These are phyloP conservation scores for Climacteris rufus DNA, from an alignment of 2,113 vertebrate species.

Conservation along the genomic window DNA sequence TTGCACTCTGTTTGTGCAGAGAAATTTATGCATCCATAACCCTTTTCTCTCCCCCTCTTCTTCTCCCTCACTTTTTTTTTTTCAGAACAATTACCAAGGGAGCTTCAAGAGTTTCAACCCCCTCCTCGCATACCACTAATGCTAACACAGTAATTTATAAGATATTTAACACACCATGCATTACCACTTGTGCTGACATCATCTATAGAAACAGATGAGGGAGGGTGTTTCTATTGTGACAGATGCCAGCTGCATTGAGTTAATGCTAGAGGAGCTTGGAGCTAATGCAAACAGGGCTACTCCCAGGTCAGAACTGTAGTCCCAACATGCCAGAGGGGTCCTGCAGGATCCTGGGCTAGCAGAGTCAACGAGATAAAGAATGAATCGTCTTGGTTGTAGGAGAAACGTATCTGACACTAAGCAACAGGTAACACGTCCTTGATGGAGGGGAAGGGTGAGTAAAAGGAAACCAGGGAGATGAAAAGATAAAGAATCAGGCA, in stretches of 20 bases:
- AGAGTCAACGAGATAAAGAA: constrained; percentile 60
- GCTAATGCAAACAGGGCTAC: constrained; percentile 76
- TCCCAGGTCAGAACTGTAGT: constrained; percentile 62
- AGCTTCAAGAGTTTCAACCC: constrained; percentile 65
- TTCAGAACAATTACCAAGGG: constrained; percentile 49
- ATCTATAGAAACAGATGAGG: constrained; percentile 84
- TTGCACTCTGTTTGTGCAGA: constrained; percentile 40
- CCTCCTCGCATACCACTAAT: constrained; percentile 92
- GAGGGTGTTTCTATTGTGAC: constrained; percentile 83
- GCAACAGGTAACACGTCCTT: constrained; percentile 71
- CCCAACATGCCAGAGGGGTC: constrained; percentile 76
- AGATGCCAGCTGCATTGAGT: constrained; percentile 89
- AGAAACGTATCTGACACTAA: constrained; percentile 72
- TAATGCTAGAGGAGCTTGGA: constrained; percentile 78
- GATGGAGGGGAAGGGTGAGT: constrained; percentile 66
- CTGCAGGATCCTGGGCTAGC: constrained; percentile 63
- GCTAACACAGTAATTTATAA: constrained; percentile 83
- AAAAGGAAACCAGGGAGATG: constrained; percentile 68
- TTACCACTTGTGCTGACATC: constrained; percentile 84
- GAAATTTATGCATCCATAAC: constrained; percentile 53
- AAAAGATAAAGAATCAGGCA: constrained; percentile 89
- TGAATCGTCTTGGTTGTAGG: constrained; percentile 61
- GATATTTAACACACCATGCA: constrained; percentile 92
- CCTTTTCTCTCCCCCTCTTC: constrained; percentile 37
- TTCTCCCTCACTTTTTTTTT: constrained; percentile 39